Conservation (phyloP, 1,140 invertebrate species). For the Tetramorium alpestre region DNA sequence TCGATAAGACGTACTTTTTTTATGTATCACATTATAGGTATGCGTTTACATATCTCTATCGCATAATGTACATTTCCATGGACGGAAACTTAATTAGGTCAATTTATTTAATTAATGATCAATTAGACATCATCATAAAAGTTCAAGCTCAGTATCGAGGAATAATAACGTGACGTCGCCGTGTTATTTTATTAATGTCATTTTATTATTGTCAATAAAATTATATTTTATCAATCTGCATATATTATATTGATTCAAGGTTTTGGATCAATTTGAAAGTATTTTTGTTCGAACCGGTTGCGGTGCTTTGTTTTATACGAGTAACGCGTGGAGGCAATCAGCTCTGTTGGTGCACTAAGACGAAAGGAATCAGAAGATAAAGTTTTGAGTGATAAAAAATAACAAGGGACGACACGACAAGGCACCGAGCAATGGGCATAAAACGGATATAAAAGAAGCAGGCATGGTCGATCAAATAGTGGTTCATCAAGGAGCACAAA, state of each 20-base stretch:
- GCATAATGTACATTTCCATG: background rate
- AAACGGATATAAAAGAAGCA: constrained; percentile 12
- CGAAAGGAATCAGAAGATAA: background rate
- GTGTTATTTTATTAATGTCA: constrained; percentile 7
- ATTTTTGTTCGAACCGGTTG: background rate
- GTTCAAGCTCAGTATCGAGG: background rate
- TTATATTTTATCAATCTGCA: constrained; percentile 11
- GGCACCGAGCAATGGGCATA: background rate
- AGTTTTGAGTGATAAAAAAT: constrained; percentile 35
- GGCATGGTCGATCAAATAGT: background rate
- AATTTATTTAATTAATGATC: background rate
- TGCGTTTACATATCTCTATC: background rate
- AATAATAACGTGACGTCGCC: background rate
- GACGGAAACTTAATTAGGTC: background rate
- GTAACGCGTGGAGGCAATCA: background rate
- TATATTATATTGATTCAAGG: background rate
- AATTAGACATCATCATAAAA: background rate
- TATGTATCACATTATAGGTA: background rate
- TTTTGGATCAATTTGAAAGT: background rate
- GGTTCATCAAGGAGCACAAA: background rate
- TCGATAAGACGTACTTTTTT: background rate
- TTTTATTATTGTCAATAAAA: background rate
- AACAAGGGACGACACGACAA: background rate
- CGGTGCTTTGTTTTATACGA: background rate
- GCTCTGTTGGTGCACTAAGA: background rate